Conservation (phyloP, 2,797 vertebrate species). For the Myotis vivesi region DNA sequence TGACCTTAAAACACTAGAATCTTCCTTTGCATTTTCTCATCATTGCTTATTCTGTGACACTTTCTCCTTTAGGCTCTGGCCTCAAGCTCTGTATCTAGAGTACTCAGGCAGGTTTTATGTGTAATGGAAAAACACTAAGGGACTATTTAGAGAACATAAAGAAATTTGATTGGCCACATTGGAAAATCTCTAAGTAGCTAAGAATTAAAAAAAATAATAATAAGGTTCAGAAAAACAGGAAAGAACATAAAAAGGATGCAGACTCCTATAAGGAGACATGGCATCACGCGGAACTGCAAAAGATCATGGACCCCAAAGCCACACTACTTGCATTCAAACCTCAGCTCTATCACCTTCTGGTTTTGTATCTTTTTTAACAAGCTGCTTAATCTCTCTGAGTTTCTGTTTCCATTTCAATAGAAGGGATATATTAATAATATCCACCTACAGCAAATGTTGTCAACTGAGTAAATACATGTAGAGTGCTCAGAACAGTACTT, state of each 20-base stretch:
- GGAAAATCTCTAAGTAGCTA: slow-evolving; percentile 48
- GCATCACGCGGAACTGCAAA: background rate
- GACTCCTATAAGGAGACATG: background rate
- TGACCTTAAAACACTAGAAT: slow-evolving; percentile 34
- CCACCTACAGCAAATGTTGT: background rate
- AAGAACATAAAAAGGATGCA: background rate
- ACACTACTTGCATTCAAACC: background rate
- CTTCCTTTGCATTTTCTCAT: slow-evolving; percentile 41
- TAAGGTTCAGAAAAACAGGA: background rate
- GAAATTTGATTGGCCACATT: background rate
- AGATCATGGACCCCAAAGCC: background rate
- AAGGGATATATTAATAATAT: background rate
- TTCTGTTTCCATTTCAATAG: background rate
- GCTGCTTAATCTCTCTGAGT: background rate
- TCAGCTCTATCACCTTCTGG: background rate
- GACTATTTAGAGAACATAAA: background rate
- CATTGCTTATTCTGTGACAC: background rate
- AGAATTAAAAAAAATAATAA: background rate
- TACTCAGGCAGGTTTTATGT: background rate
- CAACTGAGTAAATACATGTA: background rate
- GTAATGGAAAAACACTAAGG: background rate
- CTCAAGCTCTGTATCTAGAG: background rate
- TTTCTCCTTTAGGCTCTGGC: slow-evolving; percentile 22
- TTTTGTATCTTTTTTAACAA: background rate
- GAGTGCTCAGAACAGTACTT: background rate